Conservation (phyloP, 2,888 invertebrate species). For the Cartodere bifasciata region DNA sequence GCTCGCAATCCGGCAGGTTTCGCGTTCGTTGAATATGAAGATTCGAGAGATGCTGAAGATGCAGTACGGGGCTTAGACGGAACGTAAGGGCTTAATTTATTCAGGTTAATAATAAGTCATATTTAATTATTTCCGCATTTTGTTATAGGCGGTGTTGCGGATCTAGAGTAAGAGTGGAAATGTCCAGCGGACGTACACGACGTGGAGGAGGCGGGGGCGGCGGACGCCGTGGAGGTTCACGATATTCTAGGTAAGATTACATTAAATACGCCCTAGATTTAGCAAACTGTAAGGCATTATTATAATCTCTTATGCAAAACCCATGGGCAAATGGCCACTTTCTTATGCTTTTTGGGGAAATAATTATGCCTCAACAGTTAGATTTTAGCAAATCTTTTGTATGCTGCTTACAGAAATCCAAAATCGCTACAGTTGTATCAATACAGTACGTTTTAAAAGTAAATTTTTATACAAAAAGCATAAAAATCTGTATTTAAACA, state of each 20-base stretch:
- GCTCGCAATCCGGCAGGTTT: conserved; percentile 92
- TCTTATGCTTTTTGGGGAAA: too few species aligned
- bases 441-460: too few species aligned
- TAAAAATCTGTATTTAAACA: neutral
- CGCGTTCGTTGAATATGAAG: conserved; percentile 90
- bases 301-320: too few species aligned
- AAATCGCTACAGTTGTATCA: too few species aligned
- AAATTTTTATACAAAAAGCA: conserved; percentile 1
- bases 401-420: too few species aligned
- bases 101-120: neutral
- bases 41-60: conserved; percentile 84
- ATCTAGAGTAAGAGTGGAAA: conserved; percentile 80
- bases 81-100: conserved; percentile 22
- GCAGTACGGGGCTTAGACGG: conserved; percentile 51
- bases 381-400: too few species aligned
- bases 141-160: conserved; percentile 69
- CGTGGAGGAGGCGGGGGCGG: conserved; percentile 45
- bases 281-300: too few species aligned
- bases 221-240: conserved; percentile 26
- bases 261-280: too few species aligned
- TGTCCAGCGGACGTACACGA: conserved; percentile 80
- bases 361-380: too few species aligned
- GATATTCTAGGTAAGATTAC: conserved; percentile 32
- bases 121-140: conserved; percentile 3
- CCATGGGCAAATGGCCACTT: too few species aligned